phyloP scores from a whole-genome alignment of 53 echinoderm and acorn worm species.

The Henricia sp. region DNA sequence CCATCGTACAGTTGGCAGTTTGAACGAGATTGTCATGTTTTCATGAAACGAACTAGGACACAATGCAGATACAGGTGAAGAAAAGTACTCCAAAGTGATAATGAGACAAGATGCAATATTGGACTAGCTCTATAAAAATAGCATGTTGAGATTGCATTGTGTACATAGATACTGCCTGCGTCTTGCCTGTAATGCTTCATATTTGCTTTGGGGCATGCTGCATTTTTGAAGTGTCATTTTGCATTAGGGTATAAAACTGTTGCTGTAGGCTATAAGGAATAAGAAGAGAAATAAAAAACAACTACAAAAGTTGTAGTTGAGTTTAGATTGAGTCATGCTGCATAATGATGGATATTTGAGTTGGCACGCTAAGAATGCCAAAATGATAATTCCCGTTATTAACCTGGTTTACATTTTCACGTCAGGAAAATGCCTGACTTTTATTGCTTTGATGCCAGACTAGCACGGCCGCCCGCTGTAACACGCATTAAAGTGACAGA shows the following conservation, averaged over 20 bases:
- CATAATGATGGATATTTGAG: constrained; percentile 4
- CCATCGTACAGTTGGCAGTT: background rate
- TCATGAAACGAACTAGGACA: constrained; percentile 2
- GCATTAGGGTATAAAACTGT: background rate
- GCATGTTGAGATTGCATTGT: constrained; percentile 16
- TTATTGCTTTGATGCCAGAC: constrained; percentile 16
- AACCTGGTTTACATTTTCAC: background rate
- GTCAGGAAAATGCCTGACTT: constrained; percentile 6
- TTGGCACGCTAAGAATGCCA: constrained; percentile 21
- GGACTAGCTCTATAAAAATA: constrained; percentile 31
- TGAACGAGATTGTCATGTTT: background rate
- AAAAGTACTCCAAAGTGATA: background rate
- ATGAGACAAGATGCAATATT: constrained; percentile 7
- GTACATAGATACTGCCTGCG: constrained; percentile 33
- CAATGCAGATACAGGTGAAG: constrained; percentile 14
- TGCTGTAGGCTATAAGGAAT: background rate
- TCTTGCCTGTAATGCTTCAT: constrained; percentile 20
- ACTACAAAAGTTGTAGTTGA: constrained; percentile 10
- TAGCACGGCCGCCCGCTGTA: background rate
- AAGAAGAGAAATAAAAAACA: background rate
- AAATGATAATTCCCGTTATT: constrained; percentile 18
- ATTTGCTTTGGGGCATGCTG: constrained; percentile 14
- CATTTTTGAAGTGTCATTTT: constrained; percentile 30
- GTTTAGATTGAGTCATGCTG: background rate
- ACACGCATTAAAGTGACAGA: constrained; percentile 52